Conservation (phyloP, 2,888 invertebrate species). For the Ommatoiulus sabulosus region DNA sequence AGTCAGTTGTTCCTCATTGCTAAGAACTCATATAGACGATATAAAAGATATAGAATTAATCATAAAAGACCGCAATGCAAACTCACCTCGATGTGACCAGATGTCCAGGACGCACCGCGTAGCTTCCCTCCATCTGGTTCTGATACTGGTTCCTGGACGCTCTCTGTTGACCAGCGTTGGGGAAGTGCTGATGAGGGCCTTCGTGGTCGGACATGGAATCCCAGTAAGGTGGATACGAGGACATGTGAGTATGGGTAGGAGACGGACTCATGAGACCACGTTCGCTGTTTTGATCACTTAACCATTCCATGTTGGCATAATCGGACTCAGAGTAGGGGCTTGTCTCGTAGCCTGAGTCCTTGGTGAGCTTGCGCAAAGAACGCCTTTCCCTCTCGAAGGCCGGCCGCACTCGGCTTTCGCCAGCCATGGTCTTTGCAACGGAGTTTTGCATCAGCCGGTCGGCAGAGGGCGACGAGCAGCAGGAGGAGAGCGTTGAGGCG, state of each 20-base stretch:
- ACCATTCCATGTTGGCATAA: slow-evolving; percentile 60
- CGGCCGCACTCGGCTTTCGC: slow-evolving; percentile 39
- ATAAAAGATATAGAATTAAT: too few species aligned
- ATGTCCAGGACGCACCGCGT: not conserved
- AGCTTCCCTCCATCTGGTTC: slow-evolving; percentile 40
- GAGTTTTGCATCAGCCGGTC: slow-evolving; percentile 29
- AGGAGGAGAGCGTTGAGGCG: slow-evolving; percentile 5
- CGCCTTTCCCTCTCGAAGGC: slow-evolving; percentile 61
- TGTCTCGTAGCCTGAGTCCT: slow-evolving; percentile 65
- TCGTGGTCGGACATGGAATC: slow-evolving; percentile 50
- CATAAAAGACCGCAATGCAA: too few species aligned
- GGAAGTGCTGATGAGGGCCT: slow-evolving; percentile 12
- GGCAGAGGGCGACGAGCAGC: not conserved
- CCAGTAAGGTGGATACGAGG: slow-evolving; percentile 50
- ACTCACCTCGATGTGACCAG: not conserved
- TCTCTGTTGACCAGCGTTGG: slow-evolving; percentile 31
- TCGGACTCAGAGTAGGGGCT: slow-evolving; percentile 61
- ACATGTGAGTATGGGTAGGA: slow-evolving; percentile 49
- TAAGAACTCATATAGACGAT: too few species aligned
- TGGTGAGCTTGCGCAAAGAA: slow-evolving; percentile 64
- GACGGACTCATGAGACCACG: slow-evolving; percentile 57
- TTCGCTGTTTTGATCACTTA: slow-evolving; percentile 57
- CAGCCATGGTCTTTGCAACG: slow-evolving; percentile 45
- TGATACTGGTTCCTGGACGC: slow-evolving; percentile 38
- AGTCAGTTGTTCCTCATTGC: too few species aligned